Percentiles rank a stretch among this genome's conserved stretches.
Evolutionary conservation across 2,113 vertebrate genomes (phyloP).

Genomic region (Hydrochoerus hydrochaeris): DNA sequence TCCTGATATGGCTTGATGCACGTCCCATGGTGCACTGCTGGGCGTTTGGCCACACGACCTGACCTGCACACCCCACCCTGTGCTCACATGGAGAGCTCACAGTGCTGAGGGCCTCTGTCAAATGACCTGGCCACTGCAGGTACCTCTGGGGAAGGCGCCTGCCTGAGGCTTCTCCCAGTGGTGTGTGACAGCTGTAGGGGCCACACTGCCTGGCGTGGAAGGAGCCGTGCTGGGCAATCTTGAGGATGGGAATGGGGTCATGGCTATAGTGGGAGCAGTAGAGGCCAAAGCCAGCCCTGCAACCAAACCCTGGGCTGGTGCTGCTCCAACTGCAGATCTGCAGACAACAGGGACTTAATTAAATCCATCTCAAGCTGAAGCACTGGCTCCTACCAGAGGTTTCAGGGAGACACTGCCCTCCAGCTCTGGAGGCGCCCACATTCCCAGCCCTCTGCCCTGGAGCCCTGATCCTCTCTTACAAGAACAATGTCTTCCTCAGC

Average conservation of each 20-base stretch:
- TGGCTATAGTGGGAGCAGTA: no score
- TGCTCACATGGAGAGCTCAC: not conserved
- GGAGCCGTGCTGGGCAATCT: slow-evolving; percentile 88
- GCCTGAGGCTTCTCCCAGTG: slow-evolving; percentile 83
- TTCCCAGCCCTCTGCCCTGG: not conserved
- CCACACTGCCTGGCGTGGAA: slow-evolving; percentile 90
- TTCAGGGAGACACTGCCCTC: not conserved
- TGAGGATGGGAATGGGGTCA: slow-evolving; percentile 81
- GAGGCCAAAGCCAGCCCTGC: not conserved
- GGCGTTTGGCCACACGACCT: not conserved
- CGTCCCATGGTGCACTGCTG: not conserved
- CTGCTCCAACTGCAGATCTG: not conserved
- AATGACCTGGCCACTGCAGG: slow-evolving; percentile 33
- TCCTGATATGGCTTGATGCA: no score
- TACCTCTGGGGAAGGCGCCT: accelerated
- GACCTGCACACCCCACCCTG: not conserved
- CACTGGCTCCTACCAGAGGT: not conserved
- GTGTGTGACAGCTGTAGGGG: slow-evolving; percentile 94
- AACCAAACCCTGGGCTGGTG: not conserved
- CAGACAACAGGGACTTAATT: not conserved
- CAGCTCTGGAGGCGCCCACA: not conserved
- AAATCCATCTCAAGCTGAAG: not conserved
- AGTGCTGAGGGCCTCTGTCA: not conserved
- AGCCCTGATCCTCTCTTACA: not conserved
- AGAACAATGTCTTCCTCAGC: not conserved